Conservation (phyloP, 2,113 vertebrate species). For the Scolopax mira region DNA sequence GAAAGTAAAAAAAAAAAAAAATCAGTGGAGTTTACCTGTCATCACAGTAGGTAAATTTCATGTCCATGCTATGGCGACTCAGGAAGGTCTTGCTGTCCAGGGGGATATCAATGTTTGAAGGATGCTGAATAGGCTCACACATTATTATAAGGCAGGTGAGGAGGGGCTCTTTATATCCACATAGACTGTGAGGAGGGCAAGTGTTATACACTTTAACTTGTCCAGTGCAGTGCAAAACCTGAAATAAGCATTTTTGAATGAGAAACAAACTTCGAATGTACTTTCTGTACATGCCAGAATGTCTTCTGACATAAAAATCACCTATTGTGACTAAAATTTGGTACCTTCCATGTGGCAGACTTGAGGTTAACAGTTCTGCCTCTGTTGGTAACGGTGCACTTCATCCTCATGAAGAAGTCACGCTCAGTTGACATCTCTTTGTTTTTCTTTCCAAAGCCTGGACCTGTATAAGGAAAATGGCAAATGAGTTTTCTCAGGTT, state of each 20-base stretch:
- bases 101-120: constrained; percentile 90
- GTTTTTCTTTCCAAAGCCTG: constrained; percentile 87
- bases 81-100: constrained; percentile 92
- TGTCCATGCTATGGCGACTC: constrained; percentile 97
- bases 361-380: constrained; percentile 92
- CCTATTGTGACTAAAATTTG: background rate
- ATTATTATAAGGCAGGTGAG: constrained; percentile 89
- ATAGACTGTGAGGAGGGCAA: constrained; percentile 77
- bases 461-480: constrained; percentile 43
- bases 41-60: constrained; percentile 96
- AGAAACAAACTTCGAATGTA: background rate
- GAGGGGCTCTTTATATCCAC: constrained; percentile 88
- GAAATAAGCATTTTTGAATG: background rate
- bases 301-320: background rate
- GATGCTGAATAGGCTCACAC: constrained; percentile 93
- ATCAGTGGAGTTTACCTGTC: constrained; percentile 77
- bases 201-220: constrained; percentile 79
- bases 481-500: background rate
- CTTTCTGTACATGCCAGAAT: background rate
- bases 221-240: constrained; percentile 95
- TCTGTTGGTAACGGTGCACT: constrained; percentile 90
- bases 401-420: constrained; percentile 96
- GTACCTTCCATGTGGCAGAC: constrained; percentile 95
- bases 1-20: background rate
- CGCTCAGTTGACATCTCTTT: constrained; percentile 78